A percentile compares a stretch with the other conserved stretches of the same genome.
Evolutionary conservation across 2,888 invertebrate species (phyloP).

Genomic region (Ptycholaimellus sp.): DNA sequence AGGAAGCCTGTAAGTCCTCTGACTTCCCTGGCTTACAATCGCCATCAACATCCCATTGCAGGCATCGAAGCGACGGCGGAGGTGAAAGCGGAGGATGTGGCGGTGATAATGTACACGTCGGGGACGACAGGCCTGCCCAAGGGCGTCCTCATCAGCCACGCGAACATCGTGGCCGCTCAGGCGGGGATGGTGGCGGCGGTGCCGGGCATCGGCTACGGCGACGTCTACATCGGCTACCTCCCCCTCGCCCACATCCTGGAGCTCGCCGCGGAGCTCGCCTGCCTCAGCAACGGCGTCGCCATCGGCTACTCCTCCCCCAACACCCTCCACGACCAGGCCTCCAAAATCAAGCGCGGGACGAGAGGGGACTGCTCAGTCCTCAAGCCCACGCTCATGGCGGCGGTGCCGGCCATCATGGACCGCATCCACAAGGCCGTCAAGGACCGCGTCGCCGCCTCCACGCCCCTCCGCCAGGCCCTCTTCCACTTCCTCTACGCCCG

Average conservation of each 20-base stretch:
- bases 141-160: slow-evolving; percentile 31
- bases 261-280: slow-evolving; percentile 46
- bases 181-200: slow-evolving; percentile 29
- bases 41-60: slow-evolving; percentile 3
- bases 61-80: slow-evolving; percentile 20
- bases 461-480: slow-evolving; percentile 37
- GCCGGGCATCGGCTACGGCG: slow-evolving; percentile 28
- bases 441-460: slow-evolving; percentile 45
- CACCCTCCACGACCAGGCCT: slow-evolving; percentile 44
- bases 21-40: neutral
- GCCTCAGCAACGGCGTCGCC: slow-evolving; percentile 41
- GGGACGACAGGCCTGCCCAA: slow-evolving; percentile 56
- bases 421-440: slow-evolving; percentile 84
- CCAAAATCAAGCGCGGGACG: slow-evolving; percentile 79
- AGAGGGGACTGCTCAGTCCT: slow-evolving; percentile 76
- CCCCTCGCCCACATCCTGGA: slow-evolving; percentile 92
- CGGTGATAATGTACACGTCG: slow-evolving; percentile 95
- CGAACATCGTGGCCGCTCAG: slow-evolving; percentile 30
- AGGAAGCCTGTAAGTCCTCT: neutral
- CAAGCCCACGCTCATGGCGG: slow-evolving; percentile 73
- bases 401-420: slow-evolving; percentile 72
- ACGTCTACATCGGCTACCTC: slow-evolving; percentile 73
- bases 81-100: slow-evolving; percentile 51
- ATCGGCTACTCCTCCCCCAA: slow-evolving; percentile 88
- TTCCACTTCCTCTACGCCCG: slow-evolving; percentile 82